Conservation (phyloP, 53 echinoderm and acorn worm genomes). For the Zoroaster sp. region DNA sequence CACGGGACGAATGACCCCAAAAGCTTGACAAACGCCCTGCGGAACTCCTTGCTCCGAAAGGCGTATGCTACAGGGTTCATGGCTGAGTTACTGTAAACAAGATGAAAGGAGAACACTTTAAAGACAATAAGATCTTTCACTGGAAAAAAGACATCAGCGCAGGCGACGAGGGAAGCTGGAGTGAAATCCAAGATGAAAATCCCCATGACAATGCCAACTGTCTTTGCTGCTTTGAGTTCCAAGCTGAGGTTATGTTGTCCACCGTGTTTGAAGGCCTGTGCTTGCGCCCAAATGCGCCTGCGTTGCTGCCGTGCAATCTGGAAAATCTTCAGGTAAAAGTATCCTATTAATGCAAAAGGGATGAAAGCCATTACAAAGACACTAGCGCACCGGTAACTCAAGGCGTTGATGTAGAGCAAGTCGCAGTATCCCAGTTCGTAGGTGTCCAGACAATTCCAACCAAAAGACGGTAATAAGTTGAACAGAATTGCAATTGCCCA, state of each 20-base stretch:
- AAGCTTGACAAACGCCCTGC: conserved; percentile 43
- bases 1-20: background rate
- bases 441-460: conserved; percentile 7
- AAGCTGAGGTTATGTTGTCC: background rate
- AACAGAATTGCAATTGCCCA: background rate
- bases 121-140: conserved; percentile 51
- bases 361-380: background rate
- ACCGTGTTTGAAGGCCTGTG: background rate
- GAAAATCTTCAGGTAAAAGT: conserved; percentile 16
- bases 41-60: conserved; percentile 61
- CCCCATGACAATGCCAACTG: conserved; percentile 61
- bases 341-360: background rate
- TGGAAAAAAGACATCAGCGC: conserved; percentile 49
- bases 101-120: conserved; percentile 63
- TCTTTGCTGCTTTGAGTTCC: conserved; percentile 71
- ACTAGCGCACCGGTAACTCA: conserved; percentile 3
- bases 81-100: conserved; percentile 67
- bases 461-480: conserved; percentile 1
- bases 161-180: conserved; percentile 62
- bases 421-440: conserved; percentile 24
- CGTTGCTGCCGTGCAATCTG: background rate
- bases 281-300: background rate
- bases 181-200: conserved; percentile 62
- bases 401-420: conserved; percentile 9
- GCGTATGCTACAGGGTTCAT: conserved; percentile 69